These are phyloP conservation scores for Rhopalosiphum nymphaeae DNA, from an alignment of 2,888 invertebrate species.

Conservation along the genomic window DNA sequence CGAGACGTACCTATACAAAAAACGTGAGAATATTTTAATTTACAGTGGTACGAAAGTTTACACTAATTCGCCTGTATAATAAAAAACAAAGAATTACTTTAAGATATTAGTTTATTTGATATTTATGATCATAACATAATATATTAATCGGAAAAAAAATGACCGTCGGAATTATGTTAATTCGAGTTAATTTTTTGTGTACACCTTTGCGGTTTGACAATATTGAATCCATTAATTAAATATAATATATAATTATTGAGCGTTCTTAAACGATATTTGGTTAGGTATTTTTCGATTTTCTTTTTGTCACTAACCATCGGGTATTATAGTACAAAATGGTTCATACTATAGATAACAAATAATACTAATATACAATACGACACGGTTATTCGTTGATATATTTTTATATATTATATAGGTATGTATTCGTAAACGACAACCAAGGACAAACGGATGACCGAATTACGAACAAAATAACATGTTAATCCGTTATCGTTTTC, in stretches of 20 bases:
- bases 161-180: not conserved
- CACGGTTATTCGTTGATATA: not conserved
- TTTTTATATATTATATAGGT: not conserved
- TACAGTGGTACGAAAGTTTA: not conserved
- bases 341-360: not conserved
- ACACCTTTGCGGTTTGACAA: not conserved
- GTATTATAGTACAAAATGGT: not conserved
- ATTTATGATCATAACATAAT: not conserved
- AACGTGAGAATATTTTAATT: slow-evolving; percentile 14
- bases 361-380: not conserved
- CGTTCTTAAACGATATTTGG: not conserved
- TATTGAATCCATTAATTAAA: not conserved
- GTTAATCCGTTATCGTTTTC: slow-evolving; percentile 31
- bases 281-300: not conserved
- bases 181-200: not conserved
- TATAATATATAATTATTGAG: not conserved
- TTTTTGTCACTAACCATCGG: not conserved
- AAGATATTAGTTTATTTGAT: not conserved
- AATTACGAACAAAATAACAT: slow-evolving; percentile 27
- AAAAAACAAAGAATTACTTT: not conserved
- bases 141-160: not conserved
- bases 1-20: not conserved
- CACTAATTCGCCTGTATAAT: not conserved
- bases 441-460: slow-evolving; percentile 9
- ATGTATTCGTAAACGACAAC: not conserved